Evolutionary conservation across 2,113 vertebrate species (phyloP).

Genomic region (Ameiurus melas): DNA sequence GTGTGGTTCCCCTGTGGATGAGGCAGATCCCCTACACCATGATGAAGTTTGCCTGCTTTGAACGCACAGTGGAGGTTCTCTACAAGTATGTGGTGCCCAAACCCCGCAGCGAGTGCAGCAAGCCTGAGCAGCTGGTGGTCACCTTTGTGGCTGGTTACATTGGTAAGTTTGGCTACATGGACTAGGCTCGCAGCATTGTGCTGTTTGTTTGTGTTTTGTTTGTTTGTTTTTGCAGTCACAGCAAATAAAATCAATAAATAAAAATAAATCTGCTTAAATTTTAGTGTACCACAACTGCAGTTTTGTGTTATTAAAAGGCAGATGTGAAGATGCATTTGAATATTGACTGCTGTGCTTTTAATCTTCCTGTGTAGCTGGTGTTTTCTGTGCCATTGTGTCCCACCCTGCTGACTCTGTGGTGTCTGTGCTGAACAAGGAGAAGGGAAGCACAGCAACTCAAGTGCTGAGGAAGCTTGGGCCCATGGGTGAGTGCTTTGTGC

Average conservation of each 20-base stretch:
- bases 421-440: conserved; percentile 88
- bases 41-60: conserved; percentile 99
- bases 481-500: conserved; percentile 66
- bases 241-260: background rate
- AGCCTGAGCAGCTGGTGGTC: conserved; percentile 90
- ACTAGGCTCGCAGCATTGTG: background rate
- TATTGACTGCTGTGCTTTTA: background rate
- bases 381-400: conserved; percentile 85
- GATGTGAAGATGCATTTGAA: background rate
- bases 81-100: conserved; percentile 95
- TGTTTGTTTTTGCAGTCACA: too few species aligned
- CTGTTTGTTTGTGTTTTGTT: too few species aligned
- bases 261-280: background rate
- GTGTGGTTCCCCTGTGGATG: conserved; percentile 96
- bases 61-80: conserved; percentile 93
- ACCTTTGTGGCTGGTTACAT: conserved; percentile 97
- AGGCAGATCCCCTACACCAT: conserved; percentile 99
- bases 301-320: background rate
- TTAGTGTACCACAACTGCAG: background rate
- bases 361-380: conserved; percentile 72
- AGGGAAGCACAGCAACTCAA: conserved; percentile 80
- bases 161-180: conserved; percentile 74
- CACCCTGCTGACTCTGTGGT: conserved; percentile 86
- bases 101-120: conserved; percentile 90
- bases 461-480: conserved; percentile 83